Evolutionary conservation across 1,140 invertebrate genomes (phyloP).

Genomic region (Hycleus phaleratus): DNA sequence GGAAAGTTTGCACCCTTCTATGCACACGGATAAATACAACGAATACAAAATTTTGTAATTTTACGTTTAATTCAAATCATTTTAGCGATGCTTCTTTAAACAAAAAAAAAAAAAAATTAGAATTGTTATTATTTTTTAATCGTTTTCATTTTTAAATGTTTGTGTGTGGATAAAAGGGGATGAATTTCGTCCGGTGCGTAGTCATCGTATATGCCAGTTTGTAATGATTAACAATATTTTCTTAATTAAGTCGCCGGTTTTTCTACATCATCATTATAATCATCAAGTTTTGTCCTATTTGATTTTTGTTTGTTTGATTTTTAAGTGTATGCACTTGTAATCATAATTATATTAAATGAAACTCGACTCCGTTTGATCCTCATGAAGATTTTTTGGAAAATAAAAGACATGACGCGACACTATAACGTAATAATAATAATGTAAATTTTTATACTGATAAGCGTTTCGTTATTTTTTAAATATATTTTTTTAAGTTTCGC

Average conservation of each 20-base stretch:
- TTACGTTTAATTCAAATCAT: conserved; percentile 14
- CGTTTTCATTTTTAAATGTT: conserved; percentile 18
- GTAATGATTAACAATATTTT: conserved; percentile 15
- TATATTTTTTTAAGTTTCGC: conserved; percentile 39
- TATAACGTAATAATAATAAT: conserved; percentile 20
- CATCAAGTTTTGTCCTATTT: not conserved
- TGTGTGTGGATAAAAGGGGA: conserved; percentile 14
- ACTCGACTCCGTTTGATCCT: conserved; percentile 15
- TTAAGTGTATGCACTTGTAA: conserved; percentile 21
- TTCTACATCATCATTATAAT: conserved; percentile 14
- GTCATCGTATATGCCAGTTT: conserved; percentile 30
- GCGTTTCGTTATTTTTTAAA: conserved; percentile 39
- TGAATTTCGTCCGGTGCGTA: conserved; percentile 17
- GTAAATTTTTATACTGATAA: conserved; percentile 36
- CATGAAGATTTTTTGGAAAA: not conserved
- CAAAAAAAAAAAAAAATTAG: not conserved
- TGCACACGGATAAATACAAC: conserved; percentile 29
- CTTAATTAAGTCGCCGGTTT: conserved; percentile 25
- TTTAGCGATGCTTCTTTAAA: conserved; percentile 1
- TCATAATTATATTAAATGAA: not conserved
- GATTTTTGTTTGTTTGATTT: conserved; percentile 15
- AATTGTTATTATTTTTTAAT: conserved; percentile 5
- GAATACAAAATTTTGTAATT: conserved; percentile 24
- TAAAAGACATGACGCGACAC: conserved; percentile 33
- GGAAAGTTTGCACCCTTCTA: conserved; percentile 16